phyloP scores from a whole-genome alignment of 2,888 invertebrate genomes.

The Phyllotreta striolata region DNA sequence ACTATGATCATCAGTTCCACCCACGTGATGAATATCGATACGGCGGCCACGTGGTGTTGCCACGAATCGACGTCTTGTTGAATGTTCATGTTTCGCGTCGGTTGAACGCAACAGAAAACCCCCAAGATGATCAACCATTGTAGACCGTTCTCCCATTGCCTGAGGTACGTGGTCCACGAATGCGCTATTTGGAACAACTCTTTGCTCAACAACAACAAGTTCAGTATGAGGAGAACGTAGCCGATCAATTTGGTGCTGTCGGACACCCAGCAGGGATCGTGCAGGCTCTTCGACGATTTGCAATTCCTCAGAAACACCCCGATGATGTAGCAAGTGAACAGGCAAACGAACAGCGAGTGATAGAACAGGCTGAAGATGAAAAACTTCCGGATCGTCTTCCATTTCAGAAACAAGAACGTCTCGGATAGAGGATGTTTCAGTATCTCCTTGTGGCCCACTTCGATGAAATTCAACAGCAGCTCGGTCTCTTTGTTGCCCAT shows the following conservation, averaged over 20 bases:
- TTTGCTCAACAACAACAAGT: slow-evolving; percentile 71
- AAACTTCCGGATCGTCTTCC: slow-evolving; percentile 83
- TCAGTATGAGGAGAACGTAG: slow-evolving; percentile 70
- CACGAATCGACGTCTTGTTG: slow-evolving; percentile 63
- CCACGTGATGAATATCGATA: slow-evolving; percentile 83
- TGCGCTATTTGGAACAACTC: slow-evolving; percentile 83
- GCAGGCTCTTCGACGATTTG: slow-evolving; percentile 44
- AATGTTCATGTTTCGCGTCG: slow-evolving; percentile 47
- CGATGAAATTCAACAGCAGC: slow-evolving; percentile 74
- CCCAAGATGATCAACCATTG: slow-evolving; percentile 80
- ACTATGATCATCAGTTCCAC: slow-evolving; percentile 86
- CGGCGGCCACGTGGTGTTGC: slow-evolving; percentile 83
- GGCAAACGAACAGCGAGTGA: slow-evolving; percentile 76
- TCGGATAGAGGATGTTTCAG: slow-evolving; percentile 86
- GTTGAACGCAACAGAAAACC: slow-evolving; percentile 73
- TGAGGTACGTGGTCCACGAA: slow-evolving; percentile 73
- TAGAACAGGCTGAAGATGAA: slow-evolving; percentile 81
- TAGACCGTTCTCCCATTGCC: slow-evolving; percentile 86
- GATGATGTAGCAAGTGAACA: slow-evolving; percentile 77
- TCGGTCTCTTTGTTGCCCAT: slow-evolving; percentile 76
- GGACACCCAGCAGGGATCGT: slow-evolving; percentile 48
- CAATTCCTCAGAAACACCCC: slow-evolving; percentile 68
- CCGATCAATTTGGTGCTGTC: slow-evolving; percentile 58
- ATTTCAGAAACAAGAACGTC: slow-evolving; percentile 84
- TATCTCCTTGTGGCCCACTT: slow-evolving; percentile 81